Evolutionary conservation across 2,113 vertebrate species (phyloP).

Genomic region (Pterophyllum scalare): DNA sequence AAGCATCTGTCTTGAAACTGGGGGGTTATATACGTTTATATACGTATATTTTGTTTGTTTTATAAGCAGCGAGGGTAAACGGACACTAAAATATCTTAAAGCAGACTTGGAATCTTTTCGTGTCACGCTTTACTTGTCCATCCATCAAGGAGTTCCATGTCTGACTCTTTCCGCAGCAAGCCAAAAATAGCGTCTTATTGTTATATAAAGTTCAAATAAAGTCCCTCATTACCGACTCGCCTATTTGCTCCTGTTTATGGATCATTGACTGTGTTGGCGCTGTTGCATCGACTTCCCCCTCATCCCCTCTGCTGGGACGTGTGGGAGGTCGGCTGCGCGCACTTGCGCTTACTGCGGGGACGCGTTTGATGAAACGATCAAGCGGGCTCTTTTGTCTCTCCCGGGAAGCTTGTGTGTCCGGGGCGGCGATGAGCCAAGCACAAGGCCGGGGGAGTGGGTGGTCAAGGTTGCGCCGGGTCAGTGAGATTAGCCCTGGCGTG

Average conservation of each 20-base stretch:
- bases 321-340: constrained; percentile 67
- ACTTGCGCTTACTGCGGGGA: constrained; percentile 56
- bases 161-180: neutral
- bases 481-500: constrained; percentile 77
- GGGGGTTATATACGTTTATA: neutral
- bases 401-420: constrained; percentile 79
- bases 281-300: constrained; percentile 66
- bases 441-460: constrained; percentile 76
- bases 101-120: neutral
- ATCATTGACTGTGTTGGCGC: constrained; percentile 67
- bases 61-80: constrained; percentile 12
- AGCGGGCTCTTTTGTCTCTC: constrained; percentile 63
- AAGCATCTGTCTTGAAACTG: constrained; percentile 37
- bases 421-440: constrained; percentile 71
- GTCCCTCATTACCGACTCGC: constrained; percentile 66
- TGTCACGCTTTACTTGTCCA: constrained; percentile 13
- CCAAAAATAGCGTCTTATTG: constrained; percentile 29
- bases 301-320: constrained; percentile 56
- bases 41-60: neutral
- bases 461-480: constrained; percentile 83
- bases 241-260: constrained; percentile 73
- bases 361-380: constrained; percentile 81
- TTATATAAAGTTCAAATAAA: constrained; percentile 72
- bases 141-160: constrained; percentile 23
- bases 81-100: neutral